phyloP scores from a whole-genome alignment of 2,888 invertebrate genomes.

The Tenthredo scrophulariae region DNA sequence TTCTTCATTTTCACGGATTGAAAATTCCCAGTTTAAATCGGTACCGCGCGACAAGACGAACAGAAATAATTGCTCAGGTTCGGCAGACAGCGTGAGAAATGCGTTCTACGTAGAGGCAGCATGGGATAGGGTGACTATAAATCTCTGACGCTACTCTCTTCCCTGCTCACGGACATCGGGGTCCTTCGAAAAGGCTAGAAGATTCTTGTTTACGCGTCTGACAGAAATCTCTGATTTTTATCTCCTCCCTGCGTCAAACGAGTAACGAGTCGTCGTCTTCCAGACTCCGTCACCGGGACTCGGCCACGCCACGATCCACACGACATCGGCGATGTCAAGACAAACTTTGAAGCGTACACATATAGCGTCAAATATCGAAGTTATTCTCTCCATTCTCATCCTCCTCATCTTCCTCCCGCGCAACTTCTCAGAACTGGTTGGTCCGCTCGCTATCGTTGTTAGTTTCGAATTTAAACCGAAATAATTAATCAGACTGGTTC shows the following conservation, averaged over 20 bases:
- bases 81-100: slow-evolving; percentile 50
- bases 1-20: not conserved
- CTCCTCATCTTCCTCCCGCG: slow-evolving; percentile 2
- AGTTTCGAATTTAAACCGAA: slow-evolving; percentile 73
- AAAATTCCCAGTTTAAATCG: not conserved
- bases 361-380: slow-evolving; percentile 68
- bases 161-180: not conserved
- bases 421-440: slow-evolving; percentile 69
- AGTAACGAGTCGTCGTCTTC: slow-evolving; percentile 66
- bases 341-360: slow-evolving; percentile 40
- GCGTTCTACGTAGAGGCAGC: not conserved
- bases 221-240: slow-evolving; percentile 71
- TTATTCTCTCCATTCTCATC: slow-evolving; percentile 63
- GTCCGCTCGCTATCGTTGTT: slow-evolving; percentile 68
- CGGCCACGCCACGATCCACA: slow-evolving; percentile 49
- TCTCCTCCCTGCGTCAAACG: slow-evolving; percentile 60
- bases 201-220: slow-evolving; percentile 66
- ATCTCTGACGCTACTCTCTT: slow-evolving; percentile 16
- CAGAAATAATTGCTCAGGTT: slow-evolving; percentile 35
- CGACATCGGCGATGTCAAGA: slow-evolving; percentile 57
- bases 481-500: slow-evolving; percentile 75
- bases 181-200: slow-evolving; percentile 51
- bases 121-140: slow-evolving; percentile 18
- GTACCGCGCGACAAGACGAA: not conserved
- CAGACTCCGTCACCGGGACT: slow-evolving; percentile 63